Evolutionary conservation across 2,888 invertebrate genomes (phyloP).

Genomic region (Scaptomyza reducta): DNA sequence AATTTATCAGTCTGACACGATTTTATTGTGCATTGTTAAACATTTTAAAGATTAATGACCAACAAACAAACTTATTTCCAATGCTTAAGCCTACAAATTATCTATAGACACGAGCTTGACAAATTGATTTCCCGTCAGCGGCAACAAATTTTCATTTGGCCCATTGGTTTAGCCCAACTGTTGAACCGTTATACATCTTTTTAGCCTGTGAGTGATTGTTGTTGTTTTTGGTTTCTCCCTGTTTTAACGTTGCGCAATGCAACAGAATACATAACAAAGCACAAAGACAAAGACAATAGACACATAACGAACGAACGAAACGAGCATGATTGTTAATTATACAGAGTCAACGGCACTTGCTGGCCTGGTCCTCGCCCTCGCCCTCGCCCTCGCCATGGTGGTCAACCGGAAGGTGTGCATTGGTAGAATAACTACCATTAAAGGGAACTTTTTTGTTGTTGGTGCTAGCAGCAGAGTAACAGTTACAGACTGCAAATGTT

Average conservation of each 20-base stretch:
- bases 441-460: constrained; percentile 2
- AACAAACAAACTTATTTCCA: constrained; percentile 8
- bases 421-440: constrained; percentile 3
- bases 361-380: too few species aligned
- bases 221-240: too few species aligned
- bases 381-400: too few species aligned
- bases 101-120: constrained; percentile 19
- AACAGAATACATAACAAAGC: constrained; percentile 71
- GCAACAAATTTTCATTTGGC: constrained; percentile 18
- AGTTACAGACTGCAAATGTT: not conserved
- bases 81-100: not conserved
- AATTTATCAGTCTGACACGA: constrained; percentile 2
- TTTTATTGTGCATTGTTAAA: constrained; percentile 3
- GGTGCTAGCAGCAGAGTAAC: not conserved
- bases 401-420: constrained; percentile 50
- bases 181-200: constrained; percentile 46
- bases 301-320: constrained; percentile 53
- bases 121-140: constrained; percentile 35
- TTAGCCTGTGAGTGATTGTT: too few species aligned
- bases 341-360: constrained; percentile 65
- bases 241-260: constrained; percentile 61
- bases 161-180: constrained; percentile 13
- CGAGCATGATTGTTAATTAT: constrained; percentile 66
- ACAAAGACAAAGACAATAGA: constrained; percentile 56
- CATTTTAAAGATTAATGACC: constrained; percentile 4